phyloP scores from a whole-genome alignment of 2,888 invertebrate species.

The Fissipunctia ypsillon region DNA sequence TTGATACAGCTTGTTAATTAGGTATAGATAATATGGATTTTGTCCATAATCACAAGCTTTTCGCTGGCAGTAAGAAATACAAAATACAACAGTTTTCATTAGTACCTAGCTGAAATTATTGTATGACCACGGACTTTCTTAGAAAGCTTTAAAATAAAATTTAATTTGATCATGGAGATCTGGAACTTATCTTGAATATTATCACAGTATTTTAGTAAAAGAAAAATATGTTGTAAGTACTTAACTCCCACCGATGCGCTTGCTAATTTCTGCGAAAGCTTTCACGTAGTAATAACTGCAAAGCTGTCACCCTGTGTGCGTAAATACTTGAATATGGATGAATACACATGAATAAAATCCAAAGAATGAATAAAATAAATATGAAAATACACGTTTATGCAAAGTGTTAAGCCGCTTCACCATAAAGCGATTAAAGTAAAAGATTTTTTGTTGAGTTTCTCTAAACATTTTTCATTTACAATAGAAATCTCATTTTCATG shows the following conservation, averaged over 20 bases:
- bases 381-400: slow-evolving; percentile 19
- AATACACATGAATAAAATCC: slow-evolving; percentile 10
- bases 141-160: neutral
- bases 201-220: neutral
- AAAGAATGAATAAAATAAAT: slow-evolving; percentile 20
- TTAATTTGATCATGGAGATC: neutral
- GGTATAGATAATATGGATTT: neutral
- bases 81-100: neutral
- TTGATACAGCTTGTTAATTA: neutral
- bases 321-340: slow-evolving; percentile 19
- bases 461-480: neutral
- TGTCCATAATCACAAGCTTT: neutral
- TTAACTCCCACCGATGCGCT: neutral
- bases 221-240: neutral
- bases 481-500: neutral
- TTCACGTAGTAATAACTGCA: neutral
- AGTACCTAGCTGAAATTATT: too few species aligned
- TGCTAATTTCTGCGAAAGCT: neutral
- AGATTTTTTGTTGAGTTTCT: neutral
- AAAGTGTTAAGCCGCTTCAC: neutral
- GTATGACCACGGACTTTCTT: neutral
- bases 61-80: neutral
- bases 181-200: too few species aligned
- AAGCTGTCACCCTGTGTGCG: neutral
- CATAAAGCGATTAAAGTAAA: slow-evolving; percentile 1